These are phyloP conservation scores for Rhinichthys osculus DNA, from an alignment of 2,797 vertebrate genomes.

Conservation along the genomic window DNA sequence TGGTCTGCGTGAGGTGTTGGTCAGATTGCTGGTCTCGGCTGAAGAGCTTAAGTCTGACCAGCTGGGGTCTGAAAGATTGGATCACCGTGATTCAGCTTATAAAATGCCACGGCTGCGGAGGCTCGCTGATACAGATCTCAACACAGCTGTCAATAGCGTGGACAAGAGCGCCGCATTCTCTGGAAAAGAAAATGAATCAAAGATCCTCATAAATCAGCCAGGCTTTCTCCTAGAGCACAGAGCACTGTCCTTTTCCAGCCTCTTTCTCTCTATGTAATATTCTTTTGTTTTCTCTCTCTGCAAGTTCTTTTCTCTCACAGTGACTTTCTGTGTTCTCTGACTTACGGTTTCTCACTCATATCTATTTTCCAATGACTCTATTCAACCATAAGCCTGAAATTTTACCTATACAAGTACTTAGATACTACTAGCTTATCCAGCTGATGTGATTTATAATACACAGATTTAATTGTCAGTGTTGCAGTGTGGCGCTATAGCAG, in stretches of 20 bases:
- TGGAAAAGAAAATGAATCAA: constrained; percentile 36
- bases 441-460: not conserved
- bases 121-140: constrained; percentile 53
- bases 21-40: constrained; percentile 31
- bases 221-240: constrained; percentile 25
- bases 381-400: not conserved
- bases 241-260: not conserved
- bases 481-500: not conserved
- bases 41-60: constrained; percentile 20
- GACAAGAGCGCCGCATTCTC: not conserved
- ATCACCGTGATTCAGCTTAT: constrained; percentile 41
- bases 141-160: constrained; percentile 50
- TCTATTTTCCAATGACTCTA: not conserved
- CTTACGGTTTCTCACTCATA: not conserved
- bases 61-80: constrained; percentile 36
- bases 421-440: not conserved
- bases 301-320: not conserved
- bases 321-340: not conserved
- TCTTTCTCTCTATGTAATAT: not conserved
- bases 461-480: not conserved
- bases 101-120: constrained; percentile 43
- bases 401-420: not conserved
- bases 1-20: not conserved
- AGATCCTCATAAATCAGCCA: constrained; percentile 51
- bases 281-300: not conserved